Evolutionary conservation across 2,797 vertebrate species (phyloP), one percentile per base, ranked within the genome.

Genomic region (Dromococcyx pavoninus): DNA sequence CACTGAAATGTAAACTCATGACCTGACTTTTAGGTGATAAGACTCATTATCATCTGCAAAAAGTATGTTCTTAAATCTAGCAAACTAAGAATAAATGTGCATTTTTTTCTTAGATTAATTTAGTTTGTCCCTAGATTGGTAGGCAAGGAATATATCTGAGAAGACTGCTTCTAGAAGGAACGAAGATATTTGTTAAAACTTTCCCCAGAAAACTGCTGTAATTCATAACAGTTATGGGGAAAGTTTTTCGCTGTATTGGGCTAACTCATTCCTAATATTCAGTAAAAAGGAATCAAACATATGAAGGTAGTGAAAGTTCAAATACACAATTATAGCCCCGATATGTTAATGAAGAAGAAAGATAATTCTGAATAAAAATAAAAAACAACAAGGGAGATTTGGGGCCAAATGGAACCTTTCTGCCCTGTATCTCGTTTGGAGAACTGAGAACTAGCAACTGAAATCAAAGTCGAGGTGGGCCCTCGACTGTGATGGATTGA

Each of bases 21-120:
- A 53, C 24, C 53, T 81, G 60, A 81, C 41, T 91, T 89, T 81
- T 72, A 77, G 81, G 6, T 66, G 21, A 33, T 58, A 76, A 87
- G 43, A 60, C 23, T 88, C 22, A 60, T 92, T 80, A 88, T 58
- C 21, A 89, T 89, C 54, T 66, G 32, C 84, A 30, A 94, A 93
- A 88, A 76, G 24, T 58, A 74, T 54, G 30, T 75, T 89, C 60
- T 76, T 85, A 80, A 91, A 74, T 82, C 44, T 70, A 46, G 21
- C 21, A 56, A 91, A 73, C 56, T 81, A 91, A 87, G 71, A 94
- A 85, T 77, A 95, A 94, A 83, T 48, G 9, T 51, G 32, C 66
- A 13, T 0, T 8, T 54, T 78, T 81, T 86, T 67, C 41, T 60
- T 28, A 54, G 56, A 50, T 50, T 1, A 61, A 92, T 71, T 85